These are phyloP conservation scores for Pardosa pseudoannulata DNA, from an alignment of 2,888 invertebrate species.

Conservation along the genomic window DNA sequence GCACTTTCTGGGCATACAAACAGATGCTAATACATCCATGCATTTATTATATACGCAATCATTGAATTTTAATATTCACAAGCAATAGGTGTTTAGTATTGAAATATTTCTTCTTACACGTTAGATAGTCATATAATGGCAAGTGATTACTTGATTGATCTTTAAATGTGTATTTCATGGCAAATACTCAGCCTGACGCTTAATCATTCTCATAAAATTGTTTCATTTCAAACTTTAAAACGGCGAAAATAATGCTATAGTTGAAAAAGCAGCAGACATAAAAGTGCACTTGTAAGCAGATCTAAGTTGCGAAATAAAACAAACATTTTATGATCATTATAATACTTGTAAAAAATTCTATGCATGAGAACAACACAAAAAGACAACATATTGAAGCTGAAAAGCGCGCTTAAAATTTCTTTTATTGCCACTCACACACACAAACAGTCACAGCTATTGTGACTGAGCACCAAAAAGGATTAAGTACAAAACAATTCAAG, in stretches of 20 bases:
- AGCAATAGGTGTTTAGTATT: too few species aligned
- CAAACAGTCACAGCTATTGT: conserved; percentile 53
- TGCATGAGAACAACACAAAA: conserved; percentile 38
- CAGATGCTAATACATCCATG: too few species aligned
- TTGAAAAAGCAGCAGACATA: neutral
- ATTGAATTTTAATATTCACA: too few species aligned
- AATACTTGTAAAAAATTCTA: conserved; percentile 40
- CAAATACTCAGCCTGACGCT: too few species aligned
- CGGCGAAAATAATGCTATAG: neutral
- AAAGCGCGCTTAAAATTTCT: conserved; percentile 25
- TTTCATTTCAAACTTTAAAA: too few species aligned
- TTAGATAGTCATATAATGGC: too few species aligned
- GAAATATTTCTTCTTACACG: too few species aligned
- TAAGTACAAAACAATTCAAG: conserved; percentile 54
- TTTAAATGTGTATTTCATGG: too few species aligned
- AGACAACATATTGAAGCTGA: conserved; percentile 30
- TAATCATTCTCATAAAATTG: too few species aligned
- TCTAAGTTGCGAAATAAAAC: conserved; percentile 36
- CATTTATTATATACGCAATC: too few species aligned
- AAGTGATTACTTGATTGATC: too few species aligned
- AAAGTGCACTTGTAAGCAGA: conserved; percentile 14
- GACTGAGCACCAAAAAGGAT: conserved; percentile 37
- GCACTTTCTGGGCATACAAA: too few species aligned
- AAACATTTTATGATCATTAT: conserved; percentile 23
- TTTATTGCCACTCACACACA: conserved; percentile 8